phyloP scores from a whole-genome alignment of 2,888 invertebrate genomes.

The Globia sparganii region DNA sequence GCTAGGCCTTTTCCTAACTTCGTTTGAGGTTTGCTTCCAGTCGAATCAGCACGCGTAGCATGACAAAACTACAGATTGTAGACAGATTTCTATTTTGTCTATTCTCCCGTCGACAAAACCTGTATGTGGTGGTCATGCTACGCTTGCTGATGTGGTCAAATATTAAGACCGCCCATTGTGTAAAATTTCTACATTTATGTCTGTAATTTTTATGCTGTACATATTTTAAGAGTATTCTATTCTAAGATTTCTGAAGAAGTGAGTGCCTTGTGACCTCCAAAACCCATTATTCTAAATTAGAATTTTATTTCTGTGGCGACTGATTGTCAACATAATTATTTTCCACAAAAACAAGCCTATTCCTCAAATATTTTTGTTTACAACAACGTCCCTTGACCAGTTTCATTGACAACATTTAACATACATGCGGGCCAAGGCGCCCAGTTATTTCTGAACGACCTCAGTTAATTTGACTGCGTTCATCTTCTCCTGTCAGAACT shows the following conservation, averaged over 20 bases:
- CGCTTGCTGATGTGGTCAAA: neutral
- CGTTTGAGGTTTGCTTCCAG: neutral
- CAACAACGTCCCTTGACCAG: constrained; percentile 46
- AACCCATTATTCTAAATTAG: neutral
- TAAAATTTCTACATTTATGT: too few species aligned
- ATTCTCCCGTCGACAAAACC: too few species aligned
- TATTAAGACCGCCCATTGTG: neutral
- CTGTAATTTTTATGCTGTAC: too few species aligned
- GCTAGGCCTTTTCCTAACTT: too few species aligned
- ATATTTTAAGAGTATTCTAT: too few species aligned
- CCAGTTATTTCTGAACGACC: constrained; percentile 53
- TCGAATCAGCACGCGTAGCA: neutral
- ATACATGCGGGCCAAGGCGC: constrained; percentile 54
- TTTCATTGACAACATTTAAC: constrained; percentile 36
- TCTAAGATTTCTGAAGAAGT: neutral
- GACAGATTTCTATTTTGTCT: too few species aligned
- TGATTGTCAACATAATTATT: neutral
- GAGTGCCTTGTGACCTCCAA: neutral
- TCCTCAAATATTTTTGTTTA: constrained; percentile 42
- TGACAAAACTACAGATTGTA: neutral
- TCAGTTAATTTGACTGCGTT: constrained; percentile 34
- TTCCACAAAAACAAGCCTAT: neutral
- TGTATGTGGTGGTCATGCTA: too few species aligned
- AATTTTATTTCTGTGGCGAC: neutral
- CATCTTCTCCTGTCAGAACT: constrained; percentile 32